phyloP scores from a whole-genome alignment of 2,888 invertebrate species.

The Lasioglossum calceatum region DNA sequence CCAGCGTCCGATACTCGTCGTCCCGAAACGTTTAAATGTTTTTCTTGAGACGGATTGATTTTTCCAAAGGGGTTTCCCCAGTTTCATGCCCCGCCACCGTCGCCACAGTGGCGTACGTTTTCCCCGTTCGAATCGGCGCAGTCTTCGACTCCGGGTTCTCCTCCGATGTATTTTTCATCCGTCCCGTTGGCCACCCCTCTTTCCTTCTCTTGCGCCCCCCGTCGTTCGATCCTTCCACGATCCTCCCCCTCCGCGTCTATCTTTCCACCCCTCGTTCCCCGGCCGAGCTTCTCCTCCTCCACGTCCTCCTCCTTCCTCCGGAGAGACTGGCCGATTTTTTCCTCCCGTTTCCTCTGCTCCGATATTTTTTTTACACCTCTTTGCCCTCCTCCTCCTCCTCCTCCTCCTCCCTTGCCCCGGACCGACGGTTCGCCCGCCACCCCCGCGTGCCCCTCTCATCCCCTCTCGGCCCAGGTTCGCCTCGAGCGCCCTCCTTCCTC shows the following conservation, averaged over 20 bases:
- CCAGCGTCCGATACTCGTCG: not conserved
- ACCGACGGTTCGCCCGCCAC: slow-evolving; percentile 32
- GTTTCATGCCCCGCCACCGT: not conserved
- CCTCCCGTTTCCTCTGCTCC: slow-evolving; percentile 79
- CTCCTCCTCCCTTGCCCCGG: slow-evolving; percentile 23
- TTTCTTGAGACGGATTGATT: not conserved
- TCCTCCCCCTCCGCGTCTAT: slow-evolving; percentile 43
- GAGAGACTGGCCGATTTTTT: slow-evolving; percentile 79
- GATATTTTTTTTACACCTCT: slow-evolving; percentile 79
- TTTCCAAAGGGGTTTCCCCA: not conserved
- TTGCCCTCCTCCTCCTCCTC: slow-evolving; percentile 53
- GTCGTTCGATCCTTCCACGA: slow-evolving; percentile 47
- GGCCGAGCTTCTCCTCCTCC: slow-evolving; percentile 58
- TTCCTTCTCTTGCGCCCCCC: slow-evolving; percentile 61
- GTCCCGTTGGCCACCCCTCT: slow-evolving; percentile 34
- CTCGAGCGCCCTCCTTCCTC: slow-evolving; percentile 62
- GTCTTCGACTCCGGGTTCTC: slow-evolving; percentile 36
- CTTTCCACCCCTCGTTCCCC: slow-evolving; percentile 47
- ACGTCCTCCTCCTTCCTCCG: slow-evolving; percentile 23
- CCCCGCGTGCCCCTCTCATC: slow-evolving; percentile 7
- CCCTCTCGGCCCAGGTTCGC: slow-evolving; percentile 50
- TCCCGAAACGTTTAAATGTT: not conserved
- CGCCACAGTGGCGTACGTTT: not conserved
- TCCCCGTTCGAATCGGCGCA: not conserved
- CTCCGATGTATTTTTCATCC: slow-evolving; percentile 43